These are phyloP conservation scores for Drosophila differens DNA, from an alignment of 2,888 invertebrate genomes.

Conservation along the genomic window DNA sequence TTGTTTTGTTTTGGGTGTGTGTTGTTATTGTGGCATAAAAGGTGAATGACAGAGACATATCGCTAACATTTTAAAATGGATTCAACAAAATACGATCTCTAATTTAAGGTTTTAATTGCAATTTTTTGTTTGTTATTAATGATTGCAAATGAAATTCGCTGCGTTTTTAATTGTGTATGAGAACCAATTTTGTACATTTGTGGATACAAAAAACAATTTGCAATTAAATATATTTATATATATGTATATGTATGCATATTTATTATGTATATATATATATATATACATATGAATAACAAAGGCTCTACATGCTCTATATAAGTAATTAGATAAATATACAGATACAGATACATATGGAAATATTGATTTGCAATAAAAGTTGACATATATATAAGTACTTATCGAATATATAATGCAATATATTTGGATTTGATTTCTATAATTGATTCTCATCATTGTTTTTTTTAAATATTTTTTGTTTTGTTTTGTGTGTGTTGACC, in stretches of 20 bases:
- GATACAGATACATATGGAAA: constrained; percentile 28
- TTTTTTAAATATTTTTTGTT: constrained; percentile 2
- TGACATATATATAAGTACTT: constrained; percentile 62
- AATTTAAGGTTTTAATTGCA: constrained; percentile 63
- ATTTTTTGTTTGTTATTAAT: constrained; percentile 36
- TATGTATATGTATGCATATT: constrained; percentile 24
- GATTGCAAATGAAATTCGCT: constrained; percentile 76
- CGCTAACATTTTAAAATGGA: constrained; percentile 59
- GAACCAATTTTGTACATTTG: constrained; percentile 80
- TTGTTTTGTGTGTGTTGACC: constrained; percentile 57
- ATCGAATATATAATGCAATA: constrained; percentile 68
- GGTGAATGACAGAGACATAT: constrained; percentile 66
- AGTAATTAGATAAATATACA: constrained; percentile 50
- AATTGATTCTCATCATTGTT: constrained; percentile 57
- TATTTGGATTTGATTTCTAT: constrained; percentile 77
- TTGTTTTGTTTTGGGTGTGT: constrained; percentile 3
- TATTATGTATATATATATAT: constrained; percentile 6
- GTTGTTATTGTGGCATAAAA: constrained; percentile 67
- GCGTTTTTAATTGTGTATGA: constrained; percentile 75
- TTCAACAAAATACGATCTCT: constrained; percentile 66
- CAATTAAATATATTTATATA: constrained; percentile 30
- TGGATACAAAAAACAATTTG: constrained; percentile 54
- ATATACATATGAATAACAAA: constrained; percentile 60
- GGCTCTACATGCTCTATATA: constrained; percentile 71
- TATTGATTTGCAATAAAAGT: constrained; percentile 58